Evolutionary conservation across 1,140 invertebrate species (phyloP), one percentile per base, ranked within the genome.

Genomic region (Drosophila azteca): DNA sequence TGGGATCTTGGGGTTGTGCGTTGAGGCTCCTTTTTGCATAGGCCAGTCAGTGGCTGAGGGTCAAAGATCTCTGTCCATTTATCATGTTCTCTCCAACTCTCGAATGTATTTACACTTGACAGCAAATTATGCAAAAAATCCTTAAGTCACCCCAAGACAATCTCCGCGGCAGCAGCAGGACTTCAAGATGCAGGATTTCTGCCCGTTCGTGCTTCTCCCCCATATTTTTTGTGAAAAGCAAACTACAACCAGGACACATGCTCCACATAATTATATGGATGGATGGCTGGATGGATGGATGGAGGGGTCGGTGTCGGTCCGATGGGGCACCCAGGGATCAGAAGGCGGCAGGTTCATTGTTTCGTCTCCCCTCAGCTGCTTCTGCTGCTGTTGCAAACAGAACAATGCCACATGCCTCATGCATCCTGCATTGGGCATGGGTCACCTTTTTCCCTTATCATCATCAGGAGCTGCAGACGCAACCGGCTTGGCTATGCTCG

Each of bases 161-260:
- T 22, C 22, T 24, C 4, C 24, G 24, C 24, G 24, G 3, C 17
- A 31, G 29, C 1, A 31, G 46, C 35, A 39, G 35, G 35, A 39
- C 35, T 13, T 39, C 11, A 39, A 39, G 35, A 39, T 39, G 35
- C 35, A 6, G 45, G 29, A 51, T 29, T 24, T 63, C 13, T 49
- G 57, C n/a, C 8, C 2, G 31, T 31, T 55, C 43, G 49, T 74
- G 68, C 74, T 74, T 62, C 35, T 39, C 35, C 35, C 35, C 35
- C 49, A 58, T 83, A 75, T 82, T 39, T 82, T 39, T 83, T 78
- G 72, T 74, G 59, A 77, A 81, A 74, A 82, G 68, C 60, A 74
- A 83, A 82, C 79, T 82, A 79, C 57, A 61, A n/a, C 13, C 53
- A 45, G 15, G 9, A 60, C 49, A 61, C 41, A 61, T 60, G 51